These are phyloP conservation scores for Artemisiospiza belli DNA, from an alignment of 2,113 vertebrate species.

Conservation along the genomic window DNA sequence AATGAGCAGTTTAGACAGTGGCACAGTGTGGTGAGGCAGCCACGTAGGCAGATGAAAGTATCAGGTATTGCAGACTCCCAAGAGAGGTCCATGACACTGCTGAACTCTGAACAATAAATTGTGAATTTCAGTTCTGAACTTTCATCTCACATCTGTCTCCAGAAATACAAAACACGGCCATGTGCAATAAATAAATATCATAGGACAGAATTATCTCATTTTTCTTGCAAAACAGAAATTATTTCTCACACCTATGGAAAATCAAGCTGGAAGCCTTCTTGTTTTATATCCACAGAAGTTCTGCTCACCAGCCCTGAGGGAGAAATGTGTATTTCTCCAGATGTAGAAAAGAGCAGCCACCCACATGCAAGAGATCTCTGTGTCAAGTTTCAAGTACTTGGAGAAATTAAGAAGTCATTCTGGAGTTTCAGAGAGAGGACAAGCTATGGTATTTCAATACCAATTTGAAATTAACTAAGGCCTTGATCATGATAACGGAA, in stretches of 20 bases:
- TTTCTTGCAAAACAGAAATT: not conserved
- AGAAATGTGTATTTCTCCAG: not conserved
- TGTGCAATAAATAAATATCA: not conserved
- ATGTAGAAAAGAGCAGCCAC: not conserved
- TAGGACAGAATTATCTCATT: not conserved
- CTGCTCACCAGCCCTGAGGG: not conserved
- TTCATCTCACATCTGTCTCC: not conserved
- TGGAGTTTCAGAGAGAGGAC: not conserved
- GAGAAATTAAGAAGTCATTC: not conserved
- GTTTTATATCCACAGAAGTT: not conserved
- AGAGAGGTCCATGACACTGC: not conserved
- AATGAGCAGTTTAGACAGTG: not conserved
- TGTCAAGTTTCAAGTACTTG: rapidly evolving
- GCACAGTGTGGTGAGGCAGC: not conserved
- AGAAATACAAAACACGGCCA: not conserved
- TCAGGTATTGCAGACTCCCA: not conserved
- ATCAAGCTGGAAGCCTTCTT: not conserved
- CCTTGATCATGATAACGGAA: not conserved
- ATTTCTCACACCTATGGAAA: not conserved
- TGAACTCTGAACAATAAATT: not conserved
- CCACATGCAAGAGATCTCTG: rapidly evolving
- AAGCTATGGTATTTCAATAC: not conserved
- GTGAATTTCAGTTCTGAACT: not conserved
- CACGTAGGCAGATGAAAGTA: rapidly evolving
- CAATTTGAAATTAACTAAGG: not conserved